Evolutionary conservation across 2,888 invertebrate species (phyloP).

Genomic region (Dryococelus australis): DNA sequence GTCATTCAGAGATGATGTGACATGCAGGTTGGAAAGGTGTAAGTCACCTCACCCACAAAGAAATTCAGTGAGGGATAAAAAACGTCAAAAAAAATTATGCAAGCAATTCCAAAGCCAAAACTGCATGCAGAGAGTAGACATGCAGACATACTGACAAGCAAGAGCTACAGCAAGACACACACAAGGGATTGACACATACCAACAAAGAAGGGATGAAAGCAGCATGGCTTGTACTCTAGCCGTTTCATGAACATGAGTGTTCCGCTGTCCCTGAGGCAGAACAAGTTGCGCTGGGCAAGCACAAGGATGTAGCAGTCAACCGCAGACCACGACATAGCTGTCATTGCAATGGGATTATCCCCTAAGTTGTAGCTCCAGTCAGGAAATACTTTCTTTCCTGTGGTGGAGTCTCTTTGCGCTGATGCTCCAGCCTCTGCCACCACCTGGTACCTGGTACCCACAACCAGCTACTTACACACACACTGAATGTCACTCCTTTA

Average conservation of each 20-base stretch:
- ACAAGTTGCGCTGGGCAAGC: slow-evolving; percentile 81
- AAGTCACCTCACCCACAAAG: too few relatives aligned
- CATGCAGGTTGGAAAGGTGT: too few relatives aligned
- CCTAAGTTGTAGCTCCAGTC: slow-evolving; percentile 87
- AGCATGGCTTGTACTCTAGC: slow-evolving; percentile 83
- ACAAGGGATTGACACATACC: slow-evolving; percentile 55
- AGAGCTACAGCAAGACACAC: too few relatives aligned
- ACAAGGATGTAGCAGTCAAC: slow-evolving; percentile 77
- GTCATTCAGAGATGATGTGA: too few relatives aligned
- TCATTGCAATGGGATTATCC: slow-evolving; percentile 72
- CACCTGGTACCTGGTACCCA: slow-evolving; percentile 72
- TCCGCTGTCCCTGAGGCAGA: slow-evolving; percentile 81
- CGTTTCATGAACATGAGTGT: slow-evolving; percentile 82
- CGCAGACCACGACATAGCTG: slow-evolving; percentile 66
- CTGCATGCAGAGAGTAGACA: too few relatives aligned
- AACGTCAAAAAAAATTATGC: too few relatives aligned
- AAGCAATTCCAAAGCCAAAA: too few relatives aligned
- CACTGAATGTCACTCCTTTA: slow-evolving; percentile 39
- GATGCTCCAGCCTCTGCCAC: slow-evolving; percentile 75
- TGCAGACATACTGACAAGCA: too few relatives aligned
- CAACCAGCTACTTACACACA: background rate
- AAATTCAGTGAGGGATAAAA: too few relatives aligned
- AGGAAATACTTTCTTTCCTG: slow-evolving; percentile 68
- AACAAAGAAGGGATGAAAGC: slow-evolving; percentile 75
- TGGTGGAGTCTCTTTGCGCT: slow-evolving; percentile 61